These are phyloP conservation scores for Oreonectes daqikongensis DNA, from an alignment of 2,797 vertebrate species.

Conservation along the genomic window DNA sequence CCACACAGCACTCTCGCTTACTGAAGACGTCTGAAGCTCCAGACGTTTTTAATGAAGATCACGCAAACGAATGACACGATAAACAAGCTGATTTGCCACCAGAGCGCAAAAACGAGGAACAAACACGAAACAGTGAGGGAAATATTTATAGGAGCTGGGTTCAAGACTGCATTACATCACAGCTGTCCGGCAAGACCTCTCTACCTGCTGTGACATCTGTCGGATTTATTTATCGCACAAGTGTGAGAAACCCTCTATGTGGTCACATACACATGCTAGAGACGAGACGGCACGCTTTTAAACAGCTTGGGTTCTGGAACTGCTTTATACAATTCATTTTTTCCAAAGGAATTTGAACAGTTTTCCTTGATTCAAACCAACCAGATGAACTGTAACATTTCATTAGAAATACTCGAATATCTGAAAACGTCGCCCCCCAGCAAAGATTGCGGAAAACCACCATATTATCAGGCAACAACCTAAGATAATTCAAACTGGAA, in stretches of 20 bases:
- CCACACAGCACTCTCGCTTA: slow-evolving; percentile 13
- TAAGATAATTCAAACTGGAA: slow-evolving; percentile 12
- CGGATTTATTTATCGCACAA: slow-evolving; percentile 8
- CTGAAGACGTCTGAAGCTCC: slow-evolving; percentile 8
- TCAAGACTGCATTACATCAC: slow-evolving; percentile 17
- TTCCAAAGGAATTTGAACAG: neutral
- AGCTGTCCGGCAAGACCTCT: slow-evolving; percentile 9
- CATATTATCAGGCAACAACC: slow-evolving; percentile 18
- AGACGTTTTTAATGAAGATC: slow-evolving; percentile 35
- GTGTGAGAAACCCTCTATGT: slow-evolving; percentile 27
- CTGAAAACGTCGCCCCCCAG: neutral
- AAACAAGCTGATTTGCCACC: slow-evolving; percentile 41
- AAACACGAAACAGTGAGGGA: slow-evolving; percentile 28
- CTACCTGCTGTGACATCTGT: slow-evolving; percentile 25
- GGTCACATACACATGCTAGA: neutral
- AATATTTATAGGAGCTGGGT: neutral
- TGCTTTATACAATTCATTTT: neutral
- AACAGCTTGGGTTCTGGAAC: neutral
- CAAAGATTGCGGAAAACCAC: slow-evolving; percentile 17
- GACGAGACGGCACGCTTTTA: neutral
- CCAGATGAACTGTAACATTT: neutral
- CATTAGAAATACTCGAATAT: neutral
- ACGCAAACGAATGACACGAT: slow-evolving; percentile 45
- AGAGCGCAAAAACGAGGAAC: slow-evolving; percentile 13
- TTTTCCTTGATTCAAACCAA: neutral